phyloP scores from a whole-genome alignment of 2,113 vertebrate genomes.

The Zingel zingel region DNA sequence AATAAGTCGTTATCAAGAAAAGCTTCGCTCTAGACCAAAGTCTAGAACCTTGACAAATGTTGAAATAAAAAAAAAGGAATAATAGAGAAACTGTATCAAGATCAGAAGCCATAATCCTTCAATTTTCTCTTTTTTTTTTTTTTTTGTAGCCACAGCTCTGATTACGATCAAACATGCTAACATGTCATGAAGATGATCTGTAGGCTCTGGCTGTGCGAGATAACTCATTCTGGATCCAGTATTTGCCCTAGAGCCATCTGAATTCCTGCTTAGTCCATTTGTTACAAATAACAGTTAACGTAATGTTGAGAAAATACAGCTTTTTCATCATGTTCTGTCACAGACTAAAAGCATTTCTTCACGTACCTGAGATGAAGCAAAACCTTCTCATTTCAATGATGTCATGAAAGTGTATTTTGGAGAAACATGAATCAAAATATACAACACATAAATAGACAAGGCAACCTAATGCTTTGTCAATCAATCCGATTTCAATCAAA shows the following conservation, averaged over 20 bases:
- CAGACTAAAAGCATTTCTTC: neutral
- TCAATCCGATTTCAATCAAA: too few relatives aligned
- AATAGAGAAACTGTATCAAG: neutral
- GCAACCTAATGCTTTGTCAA: neutral
- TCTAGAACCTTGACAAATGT: neutral
- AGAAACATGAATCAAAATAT: neutral
- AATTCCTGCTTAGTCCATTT: neutral
- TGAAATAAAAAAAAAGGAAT: neutral
- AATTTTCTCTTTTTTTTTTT: neutral
- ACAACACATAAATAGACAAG: neutral
- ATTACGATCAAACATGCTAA: neutral
- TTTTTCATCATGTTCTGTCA: constrained; percentile 37
- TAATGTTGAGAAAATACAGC: constrained; percentile 30
- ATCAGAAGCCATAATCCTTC: neutral
- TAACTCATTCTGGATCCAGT: constrained; percentile 8
- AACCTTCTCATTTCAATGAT: constrained; percentile 10
- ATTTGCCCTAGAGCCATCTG: neutral
- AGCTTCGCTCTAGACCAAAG: neutral
- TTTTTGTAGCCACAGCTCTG: constrained; percentile 8
- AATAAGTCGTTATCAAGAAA: neutral
- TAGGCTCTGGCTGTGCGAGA: constrained; percentile 1
- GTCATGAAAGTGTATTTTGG: neutral
- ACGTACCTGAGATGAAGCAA: neutral
- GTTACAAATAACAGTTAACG: constrained; percentile 48
- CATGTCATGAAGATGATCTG: constrained; percentile 13